A percentile compares a stretch with the other conserved stretches of the same genome.
Evolutionary conservation across 1,140 invertebrate species (phyloP).

Genomic region (Ylistrum balloti): DNA sequence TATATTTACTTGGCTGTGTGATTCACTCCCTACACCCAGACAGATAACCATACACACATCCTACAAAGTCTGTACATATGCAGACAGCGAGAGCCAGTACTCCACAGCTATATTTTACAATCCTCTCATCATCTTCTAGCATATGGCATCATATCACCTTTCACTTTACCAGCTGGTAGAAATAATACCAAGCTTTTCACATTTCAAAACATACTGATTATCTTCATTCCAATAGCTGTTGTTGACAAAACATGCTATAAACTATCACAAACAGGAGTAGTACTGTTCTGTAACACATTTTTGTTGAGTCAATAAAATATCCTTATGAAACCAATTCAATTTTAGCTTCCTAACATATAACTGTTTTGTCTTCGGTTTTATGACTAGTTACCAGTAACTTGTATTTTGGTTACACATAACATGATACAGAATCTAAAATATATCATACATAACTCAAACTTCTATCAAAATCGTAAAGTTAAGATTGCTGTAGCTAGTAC

Average conservation of each 20-base stretch:
- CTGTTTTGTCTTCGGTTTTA: no score
- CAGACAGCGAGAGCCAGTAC: background rate
- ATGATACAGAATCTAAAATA: no score
- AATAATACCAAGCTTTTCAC: slow-evolving; percentile 14
- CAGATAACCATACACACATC: slow-evolving; percentile 19
- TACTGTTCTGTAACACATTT: no score
- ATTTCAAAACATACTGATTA: background rate
- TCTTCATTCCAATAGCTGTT: background rate
- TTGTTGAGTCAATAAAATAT: no score
- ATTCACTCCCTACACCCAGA: slow-evolving; percentile 10
- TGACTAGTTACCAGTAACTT: no score
- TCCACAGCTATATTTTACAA: background rate
- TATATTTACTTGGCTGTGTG: background rate
- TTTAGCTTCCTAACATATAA: no score
- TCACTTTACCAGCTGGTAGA: slow-evolving; percentile 25
- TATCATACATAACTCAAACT: no score
- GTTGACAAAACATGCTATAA: background rate
- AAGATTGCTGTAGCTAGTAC: no score
- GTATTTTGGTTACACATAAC: no score
- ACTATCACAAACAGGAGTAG: background rate
- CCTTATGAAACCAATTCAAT: no score
- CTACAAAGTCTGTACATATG: slow-evolving; percentile 8
- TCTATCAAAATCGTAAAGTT: no score
- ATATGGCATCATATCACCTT: slow-evolving; percentile 34
- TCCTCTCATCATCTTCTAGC: background rate